A percentile compares a stretch with the other conserved stretches of the same genome.
phyloP scores from a whole-genome alignment of 2,113 vertebrate species.

The Mellivora capensis region DNA sequence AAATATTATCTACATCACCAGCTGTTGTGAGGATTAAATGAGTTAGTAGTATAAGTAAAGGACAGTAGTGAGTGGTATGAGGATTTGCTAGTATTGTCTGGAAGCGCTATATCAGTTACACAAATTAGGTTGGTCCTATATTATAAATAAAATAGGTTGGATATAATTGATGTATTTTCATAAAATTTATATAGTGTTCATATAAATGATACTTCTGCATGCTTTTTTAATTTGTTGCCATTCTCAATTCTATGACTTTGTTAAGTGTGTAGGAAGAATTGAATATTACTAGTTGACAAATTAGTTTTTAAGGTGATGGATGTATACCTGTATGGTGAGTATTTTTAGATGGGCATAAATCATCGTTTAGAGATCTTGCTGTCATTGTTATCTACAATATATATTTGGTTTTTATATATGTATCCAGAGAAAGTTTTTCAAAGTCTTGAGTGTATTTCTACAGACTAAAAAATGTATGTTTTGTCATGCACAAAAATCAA shows the following conservation, averaged over 20 bases:
- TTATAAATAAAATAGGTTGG: slow-evolving; percentile 9
- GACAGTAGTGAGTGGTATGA: neutral
- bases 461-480: neutral
- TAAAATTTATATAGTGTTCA: neutral
- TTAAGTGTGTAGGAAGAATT: neutral
- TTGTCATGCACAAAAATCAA: neutral
- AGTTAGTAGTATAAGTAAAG: neutral
- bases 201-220: neutral
- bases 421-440: neutral
- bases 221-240: neutral
- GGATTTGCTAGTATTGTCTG: neutral
- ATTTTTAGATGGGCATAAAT: neutral
- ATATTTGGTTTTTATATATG: neutral
- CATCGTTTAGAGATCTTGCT: slow-evolving; percentile 10
- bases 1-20: neutral
- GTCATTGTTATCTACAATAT: neutral
- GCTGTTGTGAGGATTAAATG: neutral
- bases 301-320: neutral
- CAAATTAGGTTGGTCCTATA: neutral
- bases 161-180: neutral
- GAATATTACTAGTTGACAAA: neutral
- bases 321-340: neutral
- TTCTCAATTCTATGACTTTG: slow-evolving; percentile 2
- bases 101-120: neutral
- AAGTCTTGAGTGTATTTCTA: neutral